Evolutionary conservation across 2,113 vertebrate genomes (phyloP).

Genomic region (Phyllopteryx taeniolatus): DNA sequence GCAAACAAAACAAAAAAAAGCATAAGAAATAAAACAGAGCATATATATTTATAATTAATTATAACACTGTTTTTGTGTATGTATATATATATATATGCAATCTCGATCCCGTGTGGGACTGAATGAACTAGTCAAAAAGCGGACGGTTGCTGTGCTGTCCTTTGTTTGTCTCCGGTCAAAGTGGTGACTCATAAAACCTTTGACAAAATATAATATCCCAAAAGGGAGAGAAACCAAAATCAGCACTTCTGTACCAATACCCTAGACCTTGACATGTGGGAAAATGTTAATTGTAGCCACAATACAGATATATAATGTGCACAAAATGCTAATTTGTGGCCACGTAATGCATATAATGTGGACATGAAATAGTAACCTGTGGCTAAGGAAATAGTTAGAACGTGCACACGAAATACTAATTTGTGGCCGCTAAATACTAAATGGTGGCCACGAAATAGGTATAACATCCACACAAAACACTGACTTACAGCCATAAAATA

Average conservation of each 20-base stretch:
- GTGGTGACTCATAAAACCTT: constrained; percentile 49
- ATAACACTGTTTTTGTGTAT: constrained; percentile 65
- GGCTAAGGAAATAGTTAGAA: too few species aligned
- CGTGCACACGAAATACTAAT: too few species aligned
- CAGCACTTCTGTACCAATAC: neutral
- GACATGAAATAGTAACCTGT: too few species aligned
- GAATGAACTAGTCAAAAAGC: constrained; percentile 44
- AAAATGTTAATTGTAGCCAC: neutral
- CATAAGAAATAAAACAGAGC: constrained; percentile 36
- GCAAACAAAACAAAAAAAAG: constrained; percentile 8
- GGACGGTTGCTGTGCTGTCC: constrained; percentile 11
- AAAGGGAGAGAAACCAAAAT: neutral
- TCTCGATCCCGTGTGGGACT: constrained; percentile 43
- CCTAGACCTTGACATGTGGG: neutral
- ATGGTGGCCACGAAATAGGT: too few species aligned
- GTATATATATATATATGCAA: constrained; percentile 29
- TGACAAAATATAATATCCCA: too few species aligned
- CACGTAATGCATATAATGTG: too few species aligned
- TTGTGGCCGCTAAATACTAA: too few species aligned
- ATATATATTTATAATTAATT: constrained; percentile 55
- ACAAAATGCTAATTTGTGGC: too few species aligned
- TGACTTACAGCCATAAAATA: too few species aligned
- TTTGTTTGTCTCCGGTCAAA: constrained; percentile 35
- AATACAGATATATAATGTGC: too few species aligned
- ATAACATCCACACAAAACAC: too few species aligned